Evolutionary conservation across 1,140 invertebrate species (phyloP), one percentile per base, ranked within the genome.

Genomic region (Ips nitidus): DNA sequence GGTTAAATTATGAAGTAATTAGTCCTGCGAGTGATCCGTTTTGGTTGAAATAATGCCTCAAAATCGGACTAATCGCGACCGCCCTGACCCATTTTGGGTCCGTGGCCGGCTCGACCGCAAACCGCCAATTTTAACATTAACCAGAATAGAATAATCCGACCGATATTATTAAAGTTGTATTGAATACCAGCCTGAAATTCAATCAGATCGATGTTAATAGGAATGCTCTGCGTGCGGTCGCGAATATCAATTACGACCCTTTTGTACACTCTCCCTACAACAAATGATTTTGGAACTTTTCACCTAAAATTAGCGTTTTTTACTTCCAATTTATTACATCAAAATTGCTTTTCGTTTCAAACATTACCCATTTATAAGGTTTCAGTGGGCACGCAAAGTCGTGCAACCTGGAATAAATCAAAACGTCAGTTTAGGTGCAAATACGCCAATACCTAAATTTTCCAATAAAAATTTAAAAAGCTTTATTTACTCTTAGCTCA

Each of bases 141-240:
- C 45, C 45, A 50, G 45, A 50, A 50, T 50, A 50, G 45, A 50
- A 50, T 50, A 50, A 50, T 50, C 45, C 45, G 45, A 50, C 45
- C 45, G 45, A 50, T 50, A 50, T 55, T 55, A 55, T 55, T 55
- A 55, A 55, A 55, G n/a, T 55, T 55, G 52, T 55, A 55, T 7
- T n/a, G 52, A 55, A 37, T 55, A 6, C 37, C 6, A 55, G 37
- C 6, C 52, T 37, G 52, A 55, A 55, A 55, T 55, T 55, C 52
- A 55, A 55, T 55, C 52, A 37, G 2, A 7, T 8, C 37, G 36
- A 55, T 55, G 52, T 7, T 55, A 55, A 55, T 22, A 55, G 7
- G 37, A 47, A 47, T 47, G 52, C 37, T 22, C 37, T 55, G 52
- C 52, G 37, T 55, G 52, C 52, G 52, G 52, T 55, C 37, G 52